Percentiles rank a stretch among this genome's conserved stretches.
phyloP scores from a whole-genome alignment of 2,797 vertebrate species.

The Anguilla marmorata region DNA sequence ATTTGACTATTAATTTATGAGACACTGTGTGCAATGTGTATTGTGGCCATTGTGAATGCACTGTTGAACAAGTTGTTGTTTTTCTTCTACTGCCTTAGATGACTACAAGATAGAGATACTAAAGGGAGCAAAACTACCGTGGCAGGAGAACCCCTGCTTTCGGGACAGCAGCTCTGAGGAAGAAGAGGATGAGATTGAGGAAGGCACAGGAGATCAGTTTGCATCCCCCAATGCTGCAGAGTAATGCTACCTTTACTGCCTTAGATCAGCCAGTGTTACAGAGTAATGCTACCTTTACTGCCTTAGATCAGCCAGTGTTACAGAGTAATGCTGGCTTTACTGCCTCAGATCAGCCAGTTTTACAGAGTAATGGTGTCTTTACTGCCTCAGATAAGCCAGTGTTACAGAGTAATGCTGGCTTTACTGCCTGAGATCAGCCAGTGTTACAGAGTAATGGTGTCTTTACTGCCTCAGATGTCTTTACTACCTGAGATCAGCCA shows the following conservation, averaged over 20 bases:
- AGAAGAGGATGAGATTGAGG: conserved; percentile 68
- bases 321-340: background rate
- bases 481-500: background rate
- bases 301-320: background rate
- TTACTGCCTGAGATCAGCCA: too few species aligned
- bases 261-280: conserved; percentile 7
- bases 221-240: conserved; percentile 29
- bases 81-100: conserved; percentile 54
- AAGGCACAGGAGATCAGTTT: conserved; percentile 48
- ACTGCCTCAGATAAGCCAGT: background rate
- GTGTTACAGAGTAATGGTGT: background rate
- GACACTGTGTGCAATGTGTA: background rate
- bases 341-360: background rate
- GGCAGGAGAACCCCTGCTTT: conserved; percentile 81
- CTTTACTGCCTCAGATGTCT: background rate
- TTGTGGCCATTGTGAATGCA: background rate
- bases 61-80: background rate
- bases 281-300: conserved; percentile 50
- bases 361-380: background rate
- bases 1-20: background rate
- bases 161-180: conserved; percentile 89
- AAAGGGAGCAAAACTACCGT: conserved; percentile 71
- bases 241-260: conserved; percentile 50
- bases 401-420: background rate
- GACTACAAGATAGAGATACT: conserved; percentile 74